A percentile compares a stretch with the other conserved stretches of the same genome.
Conservation (phyloP, 2,888 invertebrate genomes). For the Oegoconia quadripuncta region DNA sequence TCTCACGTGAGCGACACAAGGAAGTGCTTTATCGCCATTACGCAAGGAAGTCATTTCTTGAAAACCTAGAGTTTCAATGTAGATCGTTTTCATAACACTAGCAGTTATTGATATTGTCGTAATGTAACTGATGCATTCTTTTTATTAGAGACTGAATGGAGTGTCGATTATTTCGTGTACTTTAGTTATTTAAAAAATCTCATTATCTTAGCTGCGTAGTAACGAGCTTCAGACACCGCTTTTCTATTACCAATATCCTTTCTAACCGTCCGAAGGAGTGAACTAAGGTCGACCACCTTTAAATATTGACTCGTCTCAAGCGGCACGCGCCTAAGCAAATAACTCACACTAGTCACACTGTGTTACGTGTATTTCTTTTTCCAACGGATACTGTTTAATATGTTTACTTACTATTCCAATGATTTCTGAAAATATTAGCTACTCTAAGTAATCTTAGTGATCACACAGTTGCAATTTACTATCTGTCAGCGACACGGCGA, state of each 20-base stretch:
- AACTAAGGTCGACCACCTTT: conserved; percentile 59
- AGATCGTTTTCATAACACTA: too few species aligned
- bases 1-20: conserved; percentile 57
- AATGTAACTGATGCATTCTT: too few species aligned
- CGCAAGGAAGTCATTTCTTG: conserved; percentile 57
- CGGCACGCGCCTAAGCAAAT: conserved; percentile 56
- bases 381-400: conserved; percentile 26
- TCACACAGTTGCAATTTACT: conserved; percentile 9
- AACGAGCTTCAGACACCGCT: neutral
- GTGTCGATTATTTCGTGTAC: too few species aligned
- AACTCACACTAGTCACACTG: conserved; percentile 35
- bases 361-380: conserved; percentile 32
- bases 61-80: too few species aligned
- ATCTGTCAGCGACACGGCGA: conserved; percentile 13
- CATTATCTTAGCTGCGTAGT: neutral
- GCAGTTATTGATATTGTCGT: too few species aligned
- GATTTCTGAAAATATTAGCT: neutral
- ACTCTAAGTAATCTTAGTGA: neutral
- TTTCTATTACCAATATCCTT: conserved; percentile 24
- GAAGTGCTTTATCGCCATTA: conserved; percentile 62
- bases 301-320: conserved; percentile 66
- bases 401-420: conserved; percentile 2
- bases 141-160: too few species aligned
- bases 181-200: too few species aligned
- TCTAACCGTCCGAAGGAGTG: conserved; percentile 13